phyloP scores from a whole-genome alignment of 2,888 invertebrate species.

The Amphimallon solstitiale region DNA sequence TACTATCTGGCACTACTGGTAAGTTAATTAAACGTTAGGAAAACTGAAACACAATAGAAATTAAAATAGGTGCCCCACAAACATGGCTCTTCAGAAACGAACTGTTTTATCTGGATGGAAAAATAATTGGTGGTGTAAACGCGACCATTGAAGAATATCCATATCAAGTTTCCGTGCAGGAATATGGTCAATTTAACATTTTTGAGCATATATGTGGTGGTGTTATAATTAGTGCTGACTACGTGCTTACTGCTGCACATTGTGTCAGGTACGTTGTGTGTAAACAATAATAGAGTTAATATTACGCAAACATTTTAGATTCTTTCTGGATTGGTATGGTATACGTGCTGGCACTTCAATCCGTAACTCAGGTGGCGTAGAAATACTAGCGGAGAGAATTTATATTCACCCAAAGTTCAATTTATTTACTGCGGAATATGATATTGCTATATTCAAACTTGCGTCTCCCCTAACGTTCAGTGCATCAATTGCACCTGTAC shows the following conservation, averaged over 20 bases:
- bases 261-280: conserved; percentile 43
- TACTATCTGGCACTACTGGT: too few species aligned
- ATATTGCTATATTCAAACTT: neutral
- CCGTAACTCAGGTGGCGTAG: conserved; percentile 16
- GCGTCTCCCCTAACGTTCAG: neutral
- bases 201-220: conserved; percentile 51
- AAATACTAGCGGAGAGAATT: conserved; percentile 3
- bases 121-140: conserved; percentile 50
- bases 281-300: neutral
- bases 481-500: neutral
- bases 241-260: conserved; percentile 51
- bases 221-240: conserved; percentile 44
- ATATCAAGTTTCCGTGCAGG: conserved; percentile 48
- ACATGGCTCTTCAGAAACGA: too few species aligned
- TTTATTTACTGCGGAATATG: neutral
- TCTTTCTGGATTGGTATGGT: neutral
- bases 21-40: too few species aligned
- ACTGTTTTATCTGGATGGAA: conserved; percentile 40
- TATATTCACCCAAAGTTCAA: conserved; percentile 1
- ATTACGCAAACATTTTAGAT: neutral
- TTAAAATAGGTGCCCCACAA: too few species aligned
- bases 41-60: too few species aligned
- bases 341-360: conserved; percentile 23
- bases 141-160: conserved; percentile 48
- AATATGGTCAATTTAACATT: too few species aligned